These are phyloP conservation scores for Eilema sororculum DNA, from an alignment of 2,888 invertebrate species.

Conservation along the genomic window DNA sequence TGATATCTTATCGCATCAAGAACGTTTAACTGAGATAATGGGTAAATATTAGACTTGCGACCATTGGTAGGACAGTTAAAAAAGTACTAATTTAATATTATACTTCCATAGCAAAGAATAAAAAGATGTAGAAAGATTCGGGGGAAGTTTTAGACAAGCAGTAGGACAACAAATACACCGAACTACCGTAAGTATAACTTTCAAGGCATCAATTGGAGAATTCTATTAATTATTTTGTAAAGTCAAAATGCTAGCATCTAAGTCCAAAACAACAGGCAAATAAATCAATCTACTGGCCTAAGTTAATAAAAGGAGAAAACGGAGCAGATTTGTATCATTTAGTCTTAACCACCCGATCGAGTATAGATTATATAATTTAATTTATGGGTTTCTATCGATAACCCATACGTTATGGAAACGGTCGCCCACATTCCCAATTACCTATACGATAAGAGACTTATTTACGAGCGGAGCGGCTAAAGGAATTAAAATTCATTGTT, in stretches of 20 bases:
- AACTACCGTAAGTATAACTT: neutral
- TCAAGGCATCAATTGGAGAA: neutral
- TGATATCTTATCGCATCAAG: slow-evolving; percentile 21
- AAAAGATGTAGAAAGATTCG: no score
- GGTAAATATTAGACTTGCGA: neutral
- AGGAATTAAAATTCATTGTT: slow-evolving; percentile 86
- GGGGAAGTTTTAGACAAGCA: no score
- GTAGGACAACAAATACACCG: neutral
- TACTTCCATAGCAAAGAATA: no score
- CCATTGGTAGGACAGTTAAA: neutral
- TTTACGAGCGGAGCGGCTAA: slow-evolving; percentile 73
- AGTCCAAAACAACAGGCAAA: neutral
- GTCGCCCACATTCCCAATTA: slow-evolving; percentile 84
- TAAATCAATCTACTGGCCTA: neutral
- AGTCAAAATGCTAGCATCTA: neutral
- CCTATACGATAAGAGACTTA: slow-evolving; percentile 83
- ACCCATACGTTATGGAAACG: slow-evolving; percentile 68
- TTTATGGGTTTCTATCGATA: slow-evolving; percentile 71
- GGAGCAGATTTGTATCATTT: slow-evolving; percentile 62
- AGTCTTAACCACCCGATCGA: slow-evolving; percentile 59
- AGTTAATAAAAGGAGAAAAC: slow-evolving; percentile 22
- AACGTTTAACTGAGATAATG: neutral
- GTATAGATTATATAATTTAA: slow-evolving; percentile 69
- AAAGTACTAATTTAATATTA: neutral
- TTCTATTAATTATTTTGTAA: neutral